Conservation (phyloP, 1,140 invertebrate genomes). For the Brachionus koreanus region DNA sequence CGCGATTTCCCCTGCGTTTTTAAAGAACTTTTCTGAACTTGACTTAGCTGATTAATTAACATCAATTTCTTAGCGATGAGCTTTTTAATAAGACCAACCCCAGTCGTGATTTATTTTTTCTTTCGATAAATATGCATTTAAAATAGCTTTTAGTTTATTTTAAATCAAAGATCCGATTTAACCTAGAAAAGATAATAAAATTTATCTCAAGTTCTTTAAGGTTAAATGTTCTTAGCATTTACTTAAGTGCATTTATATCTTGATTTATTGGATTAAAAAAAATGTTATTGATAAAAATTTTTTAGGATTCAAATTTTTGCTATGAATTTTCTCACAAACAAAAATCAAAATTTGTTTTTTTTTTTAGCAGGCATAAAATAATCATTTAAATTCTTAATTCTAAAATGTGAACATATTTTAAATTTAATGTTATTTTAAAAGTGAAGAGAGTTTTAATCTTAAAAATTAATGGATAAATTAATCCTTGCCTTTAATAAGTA, state of each 20-base stretch:
- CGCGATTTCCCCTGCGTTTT: background rate
- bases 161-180: background rate
- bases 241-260: slow-evolving; percentile 15
- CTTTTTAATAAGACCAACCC: background rate
- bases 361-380: too few relatives aligned
- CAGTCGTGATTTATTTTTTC: background rate
- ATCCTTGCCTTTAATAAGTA: background rate
- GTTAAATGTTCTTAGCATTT: background rate
- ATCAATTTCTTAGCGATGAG: background rate
- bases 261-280: slow-evolving; percentile 21
- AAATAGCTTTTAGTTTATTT: background rate
- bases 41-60: background rate
- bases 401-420: too few relatives aligned
- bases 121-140: background rate
- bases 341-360: too few relatives aligned
- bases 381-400: too few relatives aligned
- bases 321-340: background rate
- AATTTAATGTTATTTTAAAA: background rate
- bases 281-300: background rate
- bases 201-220: slow-evolving; percentile 11
- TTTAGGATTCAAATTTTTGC: background rate
- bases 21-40: background rate
- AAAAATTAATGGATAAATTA: background rate
- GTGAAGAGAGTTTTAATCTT: background rate
- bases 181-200: background rate